Evolutionary conservation across 2,113 vertebrate genomes (phyloP).

Genomic region (Vombatus ursinus): DNA sequence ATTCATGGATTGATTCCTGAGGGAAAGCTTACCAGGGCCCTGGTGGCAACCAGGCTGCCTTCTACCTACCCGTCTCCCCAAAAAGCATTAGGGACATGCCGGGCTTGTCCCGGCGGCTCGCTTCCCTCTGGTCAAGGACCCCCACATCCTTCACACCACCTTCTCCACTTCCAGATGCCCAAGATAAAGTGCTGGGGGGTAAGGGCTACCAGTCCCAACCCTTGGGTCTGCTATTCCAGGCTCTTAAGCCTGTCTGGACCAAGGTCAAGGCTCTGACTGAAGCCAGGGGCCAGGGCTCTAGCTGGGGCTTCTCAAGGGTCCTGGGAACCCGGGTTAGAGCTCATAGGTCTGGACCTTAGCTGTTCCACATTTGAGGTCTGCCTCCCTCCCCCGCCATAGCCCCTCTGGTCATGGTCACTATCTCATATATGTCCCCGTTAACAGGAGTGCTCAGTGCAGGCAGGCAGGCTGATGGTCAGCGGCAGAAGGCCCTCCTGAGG

Average conservation of each 20-base stretch:
- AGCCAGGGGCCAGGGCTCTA: too few relatives aligned
- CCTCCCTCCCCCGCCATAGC: not conserved
- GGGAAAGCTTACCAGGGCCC: constrained; percentile 58
- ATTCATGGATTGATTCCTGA: constrained; percentile 77
- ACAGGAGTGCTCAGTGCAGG: fast-evolving
- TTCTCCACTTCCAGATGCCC: not conserved
- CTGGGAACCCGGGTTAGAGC: not conserved
- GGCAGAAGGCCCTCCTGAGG: not conserved
- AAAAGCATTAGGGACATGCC: not conserved
- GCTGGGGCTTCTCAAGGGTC: not conserved
- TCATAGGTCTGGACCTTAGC: not conserved
- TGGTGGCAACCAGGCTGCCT: constrained; percentile 60
- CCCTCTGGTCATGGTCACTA: constrained; percentile 6
- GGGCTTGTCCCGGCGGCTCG: too few relatives aligned
- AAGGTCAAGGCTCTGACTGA: not conserved
- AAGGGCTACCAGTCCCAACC: too few relatives aligned
- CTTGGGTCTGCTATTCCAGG: not conserved
- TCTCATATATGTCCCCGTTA: not conserved
- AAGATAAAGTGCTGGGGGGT: too few relatives aligned
- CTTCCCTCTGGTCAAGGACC: not conserved
- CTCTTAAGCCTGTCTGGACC: not conserved
- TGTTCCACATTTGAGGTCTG: not conserved
- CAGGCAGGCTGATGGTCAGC: not conserved
- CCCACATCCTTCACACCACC: not conserved
- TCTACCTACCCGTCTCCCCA: not conserved